A percentile compares a stretch with the other conserved stretches of the same genome.
Evolutionary conservation across 30 jellyfish, hydroid and myxozoan species (phyloP).

Genomic region (Chrysaora quinquecirrha): DNA sequence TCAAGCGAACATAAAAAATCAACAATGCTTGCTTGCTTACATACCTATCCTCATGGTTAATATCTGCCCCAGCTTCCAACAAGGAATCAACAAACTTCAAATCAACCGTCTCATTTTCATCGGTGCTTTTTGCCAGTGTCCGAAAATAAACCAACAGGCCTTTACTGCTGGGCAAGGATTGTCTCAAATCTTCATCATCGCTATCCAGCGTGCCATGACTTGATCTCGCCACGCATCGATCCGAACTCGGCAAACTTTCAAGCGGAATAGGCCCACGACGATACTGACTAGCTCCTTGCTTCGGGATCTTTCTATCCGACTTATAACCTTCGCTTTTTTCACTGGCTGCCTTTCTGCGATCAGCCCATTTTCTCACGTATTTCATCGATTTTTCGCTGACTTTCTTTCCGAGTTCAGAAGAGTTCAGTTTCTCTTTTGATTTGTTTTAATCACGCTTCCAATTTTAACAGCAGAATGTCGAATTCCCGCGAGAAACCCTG

Average conservation of each 20-base stretch:
- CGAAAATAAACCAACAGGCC: conserved; percentile 57
- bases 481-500: neutral
- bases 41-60: conserved; percentile 73
- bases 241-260: conserved; percentile 41
- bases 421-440: neutral
- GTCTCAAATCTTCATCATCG: conserved; percentile 56
- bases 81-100: conserved; percentile 73
- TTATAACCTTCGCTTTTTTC: neutral
- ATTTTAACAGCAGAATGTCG: neutral
- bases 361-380: neutral
- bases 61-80: conserved; percentile 84
- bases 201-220: conserved; percentile 57
- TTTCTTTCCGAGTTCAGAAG: neutral
- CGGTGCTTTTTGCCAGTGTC: conserved; percentile 61
- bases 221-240: conserved; percentile 1
- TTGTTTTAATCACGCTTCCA: neutral
- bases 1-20: no score
- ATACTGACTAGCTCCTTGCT: conserved; percentile 30
- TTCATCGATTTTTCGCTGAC: neutral
- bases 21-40: neutral
- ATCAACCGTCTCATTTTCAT: conserved; percentile 77
- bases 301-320: conserved; percentile 7
- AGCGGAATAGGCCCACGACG: conserved; percentile 69
- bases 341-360: neutral
- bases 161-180: conserved; percentile 62